Evolutionary conservation across 2,888 invertebrate genomes (phyloP).

Genomic region (Harmothoe impar): DNA sequence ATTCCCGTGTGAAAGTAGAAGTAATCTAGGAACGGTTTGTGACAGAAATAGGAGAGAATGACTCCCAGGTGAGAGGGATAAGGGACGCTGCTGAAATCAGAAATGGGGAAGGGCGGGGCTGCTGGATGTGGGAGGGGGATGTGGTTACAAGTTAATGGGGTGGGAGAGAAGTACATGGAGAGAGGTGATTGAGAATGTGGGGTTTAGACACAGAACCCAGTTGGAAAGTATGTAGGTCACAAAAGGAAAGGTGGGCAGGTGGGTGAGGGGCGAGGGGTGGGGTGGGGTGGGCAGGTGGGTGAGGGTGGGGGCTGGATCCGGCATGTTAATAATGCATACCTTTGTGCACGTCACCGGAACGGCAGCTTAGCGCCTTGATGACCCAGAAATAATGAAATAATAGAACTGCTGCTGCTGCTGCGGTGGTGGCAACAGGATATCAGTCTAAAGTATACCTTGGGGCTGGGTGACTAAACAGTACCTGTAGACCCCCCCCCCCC

Average conservation of each 20-base stretch:
- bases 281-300: not conserved
- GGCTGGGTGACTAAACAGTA: not conserved
- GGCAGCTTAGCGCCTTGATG: slow-evolving; percentile 24
- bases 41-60: no score
- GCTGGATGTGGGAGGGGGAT: not conserved
- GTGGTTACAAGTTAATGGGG: not conserved
- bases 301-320: not conserved
- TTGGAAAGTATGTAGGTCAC: slow-evolving; percentile 50
- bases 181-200: not conserved
- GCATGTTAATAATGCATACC: slow-evolving; percentile 59
- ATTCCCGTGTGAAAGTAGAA: no score
- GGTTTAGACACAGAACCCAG: slow-evolving; percentile 15
- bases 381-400: slow-evolving; percentile 54
- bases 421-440: not conserved
- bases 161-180: not conserved
- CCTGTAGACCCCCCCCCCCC: no score
- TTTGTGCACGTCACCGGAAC: slow-evolving; percentile 1
- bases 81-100: not conserved
- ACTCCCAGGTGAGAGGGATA: no score
- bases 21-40: no score
- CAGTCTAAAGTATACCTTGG: not conserved
- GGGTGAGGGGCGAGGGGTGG: not conserved
- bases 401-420: slow-evolving; percentile 1
- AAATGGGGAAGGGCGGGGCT: not conserved
- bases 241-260: not conserved